Evolutionary conservation across 2,113 vertebrate genomes (phyloP), one percentile per base, ranked within the genome.

Genomic region (Leucopternis melanops): DNA sequence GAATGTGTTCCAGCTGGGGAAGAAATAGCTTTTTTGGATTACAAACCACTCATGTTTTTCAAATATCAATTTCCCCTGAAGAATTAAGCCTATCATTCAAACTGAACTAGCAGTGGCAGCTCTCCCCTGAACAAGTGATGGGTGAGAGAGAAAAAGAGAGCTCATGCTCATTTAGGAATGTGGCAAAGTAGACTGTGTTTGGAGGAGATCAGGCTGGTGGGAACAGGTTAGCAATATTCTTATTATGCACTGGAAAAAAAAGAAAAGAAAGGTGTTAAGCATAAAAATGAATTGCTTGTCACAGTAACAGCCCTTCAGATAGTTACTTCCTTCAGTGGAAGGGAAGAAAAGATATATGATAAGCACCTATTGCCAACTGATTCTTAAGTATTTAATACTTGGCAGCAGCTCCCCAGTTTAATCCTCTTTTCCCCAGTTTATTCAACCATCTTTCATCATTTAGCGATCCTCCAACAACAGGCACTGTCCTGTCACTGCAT

Each of bases 31-130:
- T 90, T 91, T 89, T 77, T 69, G 85, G 82, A 94, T 96, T 93
- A 93, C 80, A 74, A 96, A 47, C 47, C 90, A 66, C 85, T 94
- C 75, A 42, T 92, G 95, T 88, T 94, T 93, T 90, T 94, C 92
- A 95, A 93, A 90, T 92, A 88, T 90, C 88, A 86, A 93, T 92
- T 90, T 92, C 63, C 94, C 92, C 86, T 50, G 66, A 82, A 94
- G 96, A 93, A 90, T 93, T 92, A 84, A 90, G 88, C 38, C 79
- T 25, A 65, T 92, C 29, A 32, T 52, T 96, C 75, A 93, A 66
- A 86, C 63, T 27, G 92, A 55, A 88, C 79, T 18, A 63, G 75
- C 85, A 59, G 71, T 45, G 82, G 88, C 90, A 94, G 94, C 88
- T 93, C 92, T 61, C 42, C 69, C 83, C 69, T 38, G 55, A 81